Evolutionary conservation across 1,140 invertebrate species (phyloP), one percentile per base, ranked within the genome.

Genomic region (Solenopsis fugax): DNA sequence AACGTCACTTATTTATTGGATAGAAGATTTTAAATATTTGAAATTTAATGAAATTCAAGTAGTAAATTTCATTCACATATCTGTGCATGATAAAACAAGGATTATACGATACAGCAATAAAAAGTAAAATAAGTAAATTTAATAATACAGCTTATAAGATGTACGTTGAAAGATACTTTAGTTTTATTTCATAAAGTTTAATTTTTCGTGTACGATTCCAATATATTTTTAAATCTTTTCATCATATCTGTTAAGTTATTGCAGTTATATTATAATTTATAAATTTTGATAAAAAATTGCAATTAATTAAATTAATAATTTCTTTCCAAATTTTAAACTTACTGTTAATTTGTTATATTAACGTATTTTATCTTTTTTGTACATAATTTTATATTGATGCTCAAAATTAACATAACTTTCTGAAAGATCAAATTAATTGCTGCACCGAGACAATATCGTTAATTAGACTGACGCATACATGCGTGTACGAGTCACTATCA

Each of bases 401-500:
- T 41, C 24, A 52, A 41, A 45, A 24, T 75, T 75, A 58, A 73
- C 18, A 16, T 16, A n/a, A 16, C 37, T 24, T 78, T 18, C 0
- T 50, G 34, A 52, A 67, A 67, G 10, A 54, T 50, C 13, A 10
- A 81, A 56, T 72, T 41, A 75, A 87, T 86, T 86, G 85, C 56
- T 45, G 41, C 45, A 10, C 0, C 52, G 69, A 77, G 60, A 82
- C 56, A 50, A 85, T 85, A 89, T 88, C 87, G 60, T 88, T 90
- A 90, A 92, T 91, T 89, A 90, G 62, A 64, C 52, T 88, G 86
- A 89, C 85, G 80, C 88, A 69, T 72, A 21, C 58, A 37, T 48
- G 85, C 78, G 62, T 76, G 81, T 58, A 58, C 84, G 87, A 87
- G 64, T 91, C 89, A 89, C 87, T 89, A 91, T 88, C 85, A 71